Conservation (phyloP, 2,888 invertebrate genomes). For the Dioctria rufipes region DNA sequence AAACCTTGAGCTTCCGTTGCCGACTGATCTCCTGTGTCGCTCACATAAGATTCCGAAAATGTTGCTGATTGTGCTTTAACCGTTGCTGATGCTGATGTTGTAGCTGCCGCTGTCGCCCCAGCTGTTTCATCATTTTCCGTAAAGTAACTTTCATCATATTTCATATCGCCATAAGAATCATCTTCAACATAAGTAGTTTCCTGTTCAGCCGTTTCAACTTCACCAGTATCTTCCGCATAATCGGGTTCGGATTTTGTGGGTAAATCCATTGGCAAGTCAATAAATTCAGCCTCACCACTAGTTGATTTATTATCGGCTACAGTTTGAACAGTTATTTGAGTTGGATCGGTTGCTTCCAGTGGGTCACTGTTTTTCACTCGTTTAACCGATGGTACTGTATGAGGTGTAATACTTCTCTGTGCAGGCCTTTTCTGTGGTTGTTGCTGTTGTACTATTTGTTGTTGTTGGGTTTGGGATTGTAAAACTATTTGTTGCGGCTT, state of each 20-base stretch:
- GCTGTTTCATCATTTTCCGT: slow-evolving; percentile 71
- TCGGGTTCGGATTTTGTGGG: slow-evolving; percentile 80
- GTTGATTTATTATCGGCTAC: slow-evolving; percentile 68
- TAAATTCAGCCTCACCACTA: slow-evolving; percentile 69
- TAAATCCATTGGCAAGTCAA: slow-evolving; percentile 72
- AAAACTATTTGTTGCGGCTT: slow-evolving; percentile 72
- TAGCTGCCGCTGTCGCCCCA: slow-evolving; percentile 62
- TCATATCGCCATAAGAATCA: slow-evolving; percentile 78
- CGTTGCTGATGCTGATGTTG: slow-evolving; percentile 69
- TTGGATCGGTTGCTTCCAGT: slow-evolving; percentile 75
- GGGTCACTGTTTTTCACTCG: slow-evolving; percentile 74
- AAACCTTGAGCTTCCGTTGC: slow-evolving; percentile 72
- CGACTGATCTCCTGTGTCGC: slow-evolving; percentile 69
- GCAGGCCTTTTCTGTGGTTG: slow-evolving; percentile 69
- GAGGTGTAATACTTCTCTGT: slow-evolving; percentile 66
- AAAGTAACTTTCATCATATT: slow-evolving; percentile 71
- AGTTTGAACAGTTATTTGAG: slow-evolving; percentile 73
- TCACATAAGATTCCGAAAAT: slow-evolving; percentile 69
- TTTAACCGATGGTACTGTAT: slow-evolving; percentile 60
- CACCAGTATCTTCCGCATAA: slow-evolving; percentile 77
- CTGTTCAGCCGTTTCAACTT: slow-evolving; percentile 77
- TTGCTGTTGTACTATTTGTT: slow-evolving; percentile 65
- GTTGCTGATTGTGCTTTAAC: slow-evolving; percentile 64
- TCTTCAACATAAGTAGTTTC: slow-evolving; percentile 78
- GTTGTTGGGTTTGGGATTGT: slow-evolving; percentile 71